Percentiles rank a stretch among this genome's conserved stretches.
These are phyloP conservation scores for Volucella bombylans DNA, from an alignment of 2,888 invertebrate genomes.

Conservation along the genomic window DNA sequence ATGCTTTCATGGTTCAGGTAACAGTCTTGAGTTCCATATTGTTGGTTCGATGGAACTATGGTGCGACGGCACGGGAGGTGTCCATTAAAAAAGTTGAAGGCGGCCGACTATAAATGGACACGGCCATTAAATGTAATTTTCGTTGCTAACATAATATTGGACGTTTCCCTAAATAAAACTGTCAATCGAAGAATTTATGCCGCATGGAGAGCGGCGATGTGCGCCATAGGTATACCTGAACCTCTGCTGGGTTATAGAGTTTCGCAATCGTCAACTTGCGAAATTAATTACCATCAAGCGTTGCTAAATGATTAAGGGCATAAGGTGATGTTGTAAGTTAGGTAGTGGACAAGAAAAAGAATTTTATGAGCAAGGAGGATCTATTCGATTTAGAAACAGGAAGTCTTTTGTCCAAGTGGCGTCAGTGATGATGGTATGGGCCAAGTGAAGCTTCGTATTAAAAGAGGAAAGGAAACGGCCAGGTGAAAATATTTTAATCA, in stretches of 20 bases:
- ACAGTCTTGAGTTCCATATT: constrained; percentile 6
- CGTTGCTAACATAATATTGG: constrained; percentile 60
- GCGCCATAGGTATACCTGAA: constrained; percentile 17
- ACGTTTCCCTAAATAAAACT: constrained; percentile 68
- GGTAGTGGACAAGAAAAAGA: not conserved
- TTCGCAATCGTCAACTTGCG: constrained; percentile 65
- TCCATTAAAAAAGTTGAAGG: constrained; percentile 56
- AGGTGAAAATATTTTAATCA: no score
- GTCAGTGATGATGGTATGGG: no score
- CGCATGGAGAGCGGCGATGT: constrained; percentile 57
- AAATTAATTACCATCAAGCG: constrained; percentile 66
- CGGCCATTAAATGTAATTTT: constrained; percentile 51
- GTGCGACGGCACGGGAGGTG: constrained; percentile 35
- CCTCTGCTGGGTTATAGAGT: constrained; percentile 60
- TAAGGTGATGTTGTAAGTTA: constrained; percentile 8
- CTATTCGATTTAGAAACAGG: no score
- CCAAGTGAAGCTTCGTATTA: no score
- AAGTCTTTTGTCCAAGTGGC: no score
- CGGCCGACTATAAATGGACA: constrained; percentile 39
- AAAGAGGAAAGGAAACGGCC: no score
- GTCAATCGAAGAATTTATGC: constrained; percentile 70
- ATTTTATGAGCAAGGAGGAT: no score
- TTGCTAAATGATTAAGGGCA: constrained; percentile 43
- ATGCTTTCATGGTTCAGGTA: not conserved
- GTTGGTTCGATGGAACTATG: not conserved